A percentile compares a stretch with the other conserved stretches of the same genome.
phyloP scores from a whole-genome alignment of 2,113 vertebrate genomes.

The Ornithorhynchus anatinus region DNA sequence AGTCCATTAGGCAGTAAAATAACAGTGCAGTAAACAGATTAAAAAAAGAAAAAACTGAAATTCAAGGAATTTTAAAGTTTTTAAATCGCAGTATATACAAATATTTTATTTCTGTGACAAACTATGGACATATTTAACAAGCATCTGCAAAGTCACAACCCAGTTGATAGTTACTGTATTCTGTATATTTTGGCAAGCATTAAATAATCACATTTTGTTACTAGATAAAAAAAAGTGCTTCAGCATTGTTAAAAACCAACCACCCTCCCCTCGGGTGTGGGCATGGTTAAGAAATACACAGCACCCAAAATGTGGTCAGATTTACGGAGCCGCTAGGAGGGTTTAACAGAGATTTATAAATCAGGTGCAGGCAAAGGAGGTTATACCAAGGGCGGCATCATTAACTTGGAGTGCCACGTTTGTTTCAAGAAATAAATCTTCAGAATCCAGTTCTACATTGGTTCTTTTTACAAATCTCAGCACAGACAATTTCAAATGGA shows the following conservation, averaged over 20 bases:
- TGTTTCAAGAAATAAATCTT: not conserved
- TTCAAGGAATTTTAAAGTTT: constrained; percentile 69
- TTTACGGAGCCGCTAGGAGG: not conserved
- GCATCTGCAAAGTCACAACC: constrained; percentile 27
- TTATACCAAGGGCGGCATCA: fast-evolving
- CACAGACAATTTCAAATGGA: not conserved
- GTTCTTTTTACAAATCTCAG: not conserved
- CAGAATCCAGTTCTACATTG: not conserved
- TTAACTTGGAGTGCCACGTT: not conserved
- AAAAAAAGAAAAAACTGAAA: constrained; percentile 47
- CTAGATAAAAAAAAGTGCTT: constrained; percentile 43
- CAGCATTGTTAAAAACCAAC: constrained; percentile 8
- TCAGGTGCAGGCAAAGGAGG: not conserved
- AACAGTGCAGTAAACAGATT: constrained; percentile 50
- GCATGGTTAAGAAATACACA: not conserved
- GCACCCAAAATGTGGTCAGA: not conserved
- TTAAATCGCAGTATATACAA: constrained; percentile 66
- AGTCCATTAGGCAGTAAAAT: constrained; percentile 46
- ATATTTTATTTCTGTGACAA: not conserved
- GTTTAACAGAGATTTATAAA: not conserved
- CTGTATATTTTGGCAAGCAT: constrained; percentile 64
- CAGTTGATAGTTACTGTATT: constrained; percentile 9
- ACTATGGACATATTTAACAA: constrained; percentile 44
- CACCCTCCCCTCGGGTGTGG: not conserved
- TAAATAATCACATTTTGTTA: constrained; percentile 49